Conservation (phyloP, 92 coral and sea anemone species). For the Epizoanthus stellaris region DNA sequence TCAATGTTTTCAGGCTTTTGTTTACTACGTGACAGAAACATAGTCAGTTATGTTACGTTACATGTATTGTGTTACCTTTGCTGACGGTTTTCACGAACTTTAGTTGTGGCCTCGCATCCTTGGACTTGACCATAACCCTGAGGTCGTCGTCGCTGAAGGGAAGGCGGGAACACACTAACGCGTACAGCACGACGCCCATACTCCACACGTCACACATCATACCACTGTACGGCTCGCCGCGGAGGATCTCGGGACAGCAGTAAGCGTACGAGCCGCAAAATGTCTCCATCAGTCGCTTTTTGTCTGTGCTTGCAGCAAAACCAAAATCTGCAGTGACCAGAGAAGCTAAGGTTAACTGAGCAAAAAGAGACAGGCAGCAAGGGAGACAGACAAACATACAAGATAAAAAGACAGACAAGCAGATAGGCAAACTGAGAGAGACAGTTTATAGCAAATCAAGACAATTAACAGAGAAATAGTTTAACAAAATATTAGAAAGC, state of each 20-base stretch:
- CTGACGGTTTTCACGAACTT: constrained; percentile 82
- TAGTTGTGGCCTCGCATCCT: constrained; percentile 56
- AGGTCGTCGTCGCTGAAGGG: constrained; percentile 80
- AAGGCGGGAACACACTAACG: constrained; percentile 72
- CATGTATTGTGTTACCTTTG: constrained; percentile 59
- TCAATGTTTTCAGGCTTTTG: too few species aligned
- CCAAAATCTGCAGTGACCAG: constrained; percentile 70
- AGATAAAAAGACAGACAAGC: background rate
- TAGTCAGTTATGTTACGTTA: background rate
- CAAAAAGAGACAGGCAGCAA: too few species aligned
- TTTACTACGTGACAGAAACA: too few species aligned
- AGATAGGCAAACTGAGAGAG: background rate
- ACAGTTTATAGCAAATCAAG: too few species aligned
- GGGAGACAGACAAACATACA: background rate
- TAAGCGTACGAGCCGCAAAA: constrained; percentile 88
- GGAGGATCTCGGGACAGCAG: constrained; percentile 87
- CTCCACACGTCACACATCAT: constrained; percentile 88
- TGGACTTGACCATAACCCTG: constrained; percentile 46
- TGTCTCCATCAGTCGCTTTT: constrained; percentile 63
- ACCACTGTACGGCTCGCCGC: constrained; percentile 79
- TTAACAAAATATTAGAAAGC: too few species aligned
- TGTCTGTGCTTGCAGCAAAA: constrained; percentile 73
- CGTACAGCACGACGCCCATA: constrained; percentile 89
- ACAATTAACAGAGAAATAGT: too few species aligned
- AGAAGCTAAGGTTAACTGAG: too few species aligned